These are phyloP conservation scores for Malurus leucopterus DNA, from an alignment of 2,797 vertebrate genomes.

Conservation along the genomic window DNA sequence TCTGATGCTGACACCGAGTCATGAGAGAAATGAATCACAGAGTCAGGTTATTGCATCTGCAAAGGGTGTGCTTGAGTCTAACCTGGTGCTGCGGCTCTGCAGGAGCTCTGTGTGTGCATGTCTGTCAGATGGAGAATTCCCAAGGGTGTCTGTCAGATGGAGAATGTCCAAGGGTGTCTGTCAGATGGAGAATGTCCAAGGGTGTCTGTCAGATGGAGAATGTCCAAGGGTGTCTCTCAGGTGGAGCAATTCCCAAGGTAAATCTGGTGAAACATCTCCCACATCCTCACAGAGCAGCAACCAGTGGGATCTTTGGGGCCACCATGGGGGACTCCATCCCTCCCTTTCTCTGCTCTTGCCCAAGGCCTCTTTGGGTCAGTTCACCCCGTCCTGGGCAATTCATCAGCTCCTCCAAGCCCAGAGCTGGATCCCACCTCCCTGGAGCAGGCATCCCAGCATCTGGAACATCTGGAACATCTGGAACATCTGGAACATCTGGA, in stretches of 20 bases:
- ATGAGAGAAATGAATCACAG: conserved; percentile 14
- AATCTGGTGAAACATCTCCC: not conserved
- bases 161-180: not conserved
- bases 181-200: not conserved
- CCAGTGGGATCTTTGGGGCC: not conserved
- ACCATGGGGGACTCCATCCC: rapidly evolving
- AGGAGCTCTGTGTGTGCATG: not conserved
- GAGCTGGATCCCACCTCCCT: not conserved
- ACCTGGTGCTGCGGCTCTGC: not conserved
- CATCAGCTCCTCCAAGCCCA: not conserved
- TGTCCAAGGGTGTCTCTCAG: not conserved
- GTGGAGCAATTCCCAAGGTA: not conserved
- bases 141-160: not conserved
- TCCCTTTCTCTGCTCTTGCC: too few relatives aligned
- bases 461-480: too few relatives aligned
- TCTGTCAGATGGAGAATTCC: not conserved
- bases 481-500: too few relatives aligned
- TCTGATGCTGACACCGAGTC: not conserved
- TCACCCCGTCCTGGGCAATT: not conserved
- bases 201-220: not conserved
- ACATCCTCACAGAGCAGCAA: rapidly evolving
- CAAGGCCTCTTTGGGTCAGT: rapidly evolving
- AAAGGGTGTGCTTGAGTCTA: not conserved
- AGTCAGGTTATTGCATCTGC: not conserved
- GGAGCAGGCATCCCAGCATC: not conserved